Percentiles rank a stretch among this genome's conserved stretches.
Conservation (phyloP, 2,797 vertebrate genomes). For the Taeniopygia guttata region DNA sequence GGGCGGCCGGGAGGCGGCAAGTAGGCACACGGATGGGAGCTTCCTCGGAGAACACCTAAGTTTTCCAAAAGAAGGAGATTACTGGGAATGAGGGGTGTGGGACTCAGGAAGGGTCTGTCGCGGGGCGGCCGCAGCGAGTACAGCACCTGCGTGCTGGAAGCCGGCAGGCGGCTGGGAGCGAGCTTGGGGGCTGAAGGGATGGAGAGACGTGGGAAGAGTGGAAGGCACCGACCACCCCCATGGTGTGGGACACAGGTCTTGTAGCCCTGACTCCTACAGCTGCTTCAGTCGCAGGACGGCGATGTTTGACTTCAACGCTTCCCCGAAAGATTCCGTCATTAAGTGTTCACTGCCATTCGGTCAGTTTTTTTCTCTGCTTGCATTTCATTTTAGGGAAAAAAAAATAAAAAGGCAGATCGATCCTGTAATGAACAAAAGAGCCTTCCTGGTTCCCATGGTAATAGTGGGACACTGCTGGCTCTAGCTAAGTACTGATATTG, state of each 20-base stretch:
- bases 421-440: not conserved
- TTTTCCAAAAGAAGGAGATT: not conserved
- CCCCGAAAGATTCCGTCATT: not conserved
- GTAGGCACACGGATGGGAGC: not conserved
- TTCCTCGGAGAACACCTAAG: not conserved
- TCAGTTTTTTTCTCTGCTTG: not conserved
- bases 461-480: too few species aligned
- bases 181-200: not conserved
- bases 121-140: too few species aligned
- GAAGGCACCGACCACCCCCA: not conserved
- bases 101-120: not conserved
- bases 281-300: too few species aligned
- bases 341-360: not conserved
- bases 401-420: not conserved
- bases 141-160: not conserved
- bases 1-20: not conserved
- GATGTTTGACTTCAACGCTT: not conserved
- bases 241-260: not conserved
- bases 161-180: not conserved
- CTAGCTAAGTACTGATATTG: too few species aligned
- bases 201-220: not conserved
- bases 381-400: not conserved
- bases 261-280: not conserved
- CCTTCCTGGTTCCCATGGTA: too few species aligned
- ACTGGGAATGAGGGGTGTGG: not conserved